phyloP scores from a whole-genome alignment of 2,113 vertebrate species.

The Callocephalon fimbriatum region DNA sequence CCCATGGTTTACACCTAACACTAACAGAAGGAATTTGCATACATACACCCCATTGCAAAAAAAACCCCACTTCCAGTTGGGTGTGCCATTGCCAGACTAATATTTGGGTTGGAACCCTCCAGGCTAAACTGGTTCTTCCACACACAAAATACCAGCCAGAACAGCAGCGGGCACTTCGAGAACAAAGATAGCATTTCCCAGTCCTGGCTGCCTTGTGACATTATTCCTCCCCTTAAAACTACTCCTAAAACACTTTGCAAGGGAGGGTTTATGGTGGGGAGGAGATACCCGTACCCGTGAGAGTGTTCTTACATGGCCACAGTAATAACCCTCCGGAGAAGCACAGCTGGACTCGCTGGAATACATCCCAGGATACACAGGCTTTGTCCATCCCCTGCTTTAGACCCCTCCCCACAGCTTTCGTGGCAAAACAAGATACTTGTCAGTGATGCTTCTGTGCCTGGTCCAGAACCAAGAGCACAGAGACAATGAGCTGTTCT shows the following conservation, averaged over 20 bases:
- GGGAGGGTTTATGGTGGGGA: not conserved
- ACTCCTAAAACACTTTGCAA: not conserved
- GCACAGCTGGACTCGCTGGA: not conserved
- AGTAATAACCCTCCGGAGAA: not conserved
- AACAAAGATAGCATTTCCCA: not conserved
- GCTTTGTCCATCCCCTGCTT: not conserved
- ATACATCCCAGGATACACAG: not conserved
- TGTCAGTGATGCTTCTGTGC: not conserved
- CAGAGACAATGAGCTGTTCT: not conserved
- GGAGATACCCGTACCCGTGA: not conserved
- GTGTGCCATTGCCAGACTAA: not conserved
- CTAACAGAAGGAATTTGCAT: not conserved
- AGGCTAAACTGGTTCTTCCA: not conserved
- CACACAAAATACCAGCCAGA: not conserved
- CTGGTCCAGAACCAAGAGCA: not conserved
- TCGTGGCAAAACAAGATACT: not conserved
- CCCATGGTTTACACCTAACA: not conserved
- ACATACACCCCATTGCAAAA: not conserved
- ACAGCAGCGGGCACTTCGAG: not conserved
- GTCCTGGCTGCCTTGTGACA: not conserved
- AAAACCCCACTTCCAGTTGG: not conserved
- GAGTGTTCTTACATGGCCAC: not conserved
- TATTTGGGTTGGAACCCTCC: not conserved
- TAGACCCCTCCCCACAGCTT: not conserved
- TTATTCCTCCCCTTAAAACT: not conserved